These are phyloP conservation scores for Euura lappo DNA, from an alignment of 1,140 invertebrate species.

Conservation along the genomic window DNA sequence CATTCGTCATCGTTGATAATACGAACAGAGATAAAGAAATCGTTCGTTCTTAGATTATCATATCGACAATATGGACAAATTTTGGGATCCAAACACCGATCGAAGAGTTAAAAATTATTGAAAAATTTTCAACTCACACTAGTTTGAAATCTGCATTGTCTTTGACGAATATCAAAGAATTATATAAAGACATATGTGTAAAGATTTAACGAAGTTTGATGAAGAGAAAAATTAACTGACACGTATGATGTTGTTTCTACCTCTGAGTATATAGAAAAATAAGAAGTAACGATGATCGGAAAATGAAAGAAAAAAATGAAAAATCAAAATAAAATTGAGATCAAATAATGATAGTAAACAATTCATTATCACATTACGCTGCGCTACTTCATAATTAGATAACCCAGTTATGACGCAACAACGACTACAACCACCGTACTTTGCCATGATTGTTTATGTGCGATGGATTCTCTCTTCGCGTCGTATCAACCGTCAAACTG, in stretches of 20 bases:
- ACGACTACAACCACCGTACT: conserved; percentile 45
- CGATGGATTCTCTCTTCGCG: neutral
- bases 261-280: neutral
- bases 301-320: neutral
- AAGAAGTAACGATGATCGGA: conserved; percentile 6
- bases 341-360: conserved; percentile 32
- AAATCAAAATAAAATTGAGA: neutral
- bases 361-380: conserved; percentile 31
- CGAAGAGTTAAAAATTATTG: too few relatives aligned
- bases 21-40: too few relatives aligned
- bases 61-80: too few relatives aligned
- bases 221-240: conserved; percentile 11
- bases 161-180: conserved; percentile 42
- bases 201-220: conserved; percentile 10
- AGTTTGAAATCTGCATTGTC: conserved; percentile 46
- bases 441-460: conserved; percentile 47
- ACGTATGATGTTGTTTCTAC: neutral
- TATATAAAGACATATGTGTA: conserved; percentile 43
- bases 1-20: too few relatives aligned
- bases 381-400: conserved; percentile 41
- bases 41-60: too few relatives aligned
- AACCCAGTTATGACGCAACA: conserved; percentile 32
- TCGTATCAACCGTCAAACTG: neutral
- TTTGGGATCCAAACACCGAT: too few relatives aligned
- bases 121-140: conserved; percentile 33